These are phyloP conservation scores for Eretmocerus hayati DNA, from an alignment of 2,888 invertebrate species.

Conservation along the genomic window DNA sequence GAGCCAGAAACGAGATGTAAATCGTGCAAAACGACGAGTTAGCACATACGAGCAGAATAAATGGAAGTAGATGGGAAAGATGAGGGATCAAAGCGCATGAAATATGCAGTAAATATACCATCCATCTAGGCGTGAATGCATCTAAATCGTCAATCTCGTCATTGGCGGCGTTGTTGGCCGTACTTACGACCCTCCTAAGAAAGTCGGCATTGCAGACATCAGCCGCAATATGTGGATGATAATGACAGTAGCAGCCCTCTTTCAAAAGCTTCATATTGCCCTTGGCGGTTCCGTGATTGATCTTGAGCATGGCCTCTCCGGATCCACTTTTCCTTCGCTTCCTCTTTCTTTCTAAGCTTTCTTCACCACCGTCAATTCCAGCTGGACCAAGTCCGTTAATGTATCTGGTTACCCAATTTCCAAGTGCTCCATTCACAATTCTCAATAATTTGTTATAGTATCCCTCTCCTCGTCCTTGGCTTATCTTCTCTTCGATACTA, in stretches of 20 bases:
- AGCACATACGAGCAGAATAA: no score
- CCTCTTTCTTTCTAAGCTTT: no score
- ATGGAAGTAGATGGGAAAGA: no score
- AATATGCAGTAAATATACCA: no score
- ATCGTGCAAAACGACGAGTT: no score
- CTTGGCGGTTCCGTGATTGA: constrained; percentile 42
- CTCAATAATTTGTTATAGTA: constrained; percentile 41
- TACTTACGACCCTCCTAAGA: constrained; percentile 68
- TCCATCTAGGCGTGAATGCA: constrained; percentile 21
- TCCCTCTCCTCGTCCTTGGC: constrained; percentile 39
- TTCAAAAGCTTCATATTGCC: constrained; percentile 44
- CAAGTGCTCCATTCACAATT: constrained; percentile 38
- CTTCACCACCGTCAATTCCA: no score
- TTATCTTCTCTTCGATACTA: constrained; percentile 41
- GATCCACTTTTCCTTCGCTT: constrained; percentile 22
- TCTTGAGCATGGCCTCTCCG: constrained; percentile 42
- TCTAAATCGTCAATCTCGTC: constrained; percentile 21
- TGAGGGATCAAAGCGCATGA: no score
- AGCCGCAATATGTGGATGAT: constrained; percentile 79
- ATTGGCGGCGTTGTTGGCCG: constrained; percentile 14
- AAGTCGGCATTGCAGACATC: constrained; percentile 85
- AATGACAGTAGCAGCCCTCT: constrained; percentile 53
- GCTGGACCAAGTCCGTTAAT: constrained; percentile 37
- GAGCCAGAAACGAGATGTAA: no score
- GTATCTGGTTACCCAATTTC: constrained; percentile 39